A percentile compares a stretch with the other conserved stretches of the same genome.
These are phyloP conservation scores for Blastomussa wellsi DNA, from an alignment of 92 coral and sea anemone species.

Conservation along the genomic window DNA sequence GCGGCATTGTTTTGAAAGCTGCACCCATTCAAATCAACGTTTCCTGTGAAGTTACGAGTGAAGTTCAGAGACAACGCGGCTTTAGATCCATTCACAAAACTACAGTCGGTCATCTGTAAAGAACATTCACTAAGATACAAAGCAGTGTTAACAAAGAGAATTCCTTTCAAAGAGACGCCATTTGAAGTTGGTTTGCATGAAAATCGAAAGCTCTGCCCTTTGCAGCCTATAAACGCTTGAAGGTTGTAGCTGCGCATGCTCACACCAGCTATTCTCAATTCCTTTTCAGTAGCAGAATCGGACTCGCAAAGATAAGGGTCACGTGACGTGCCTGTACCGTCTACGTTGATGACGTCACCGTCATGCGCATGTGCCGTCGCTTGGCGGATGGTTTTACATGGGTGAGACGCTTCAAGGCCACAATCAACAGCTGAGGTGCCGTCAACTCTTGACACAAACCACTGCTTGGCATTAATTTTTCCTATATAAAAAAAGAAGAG, in stretches of 20 bases:
- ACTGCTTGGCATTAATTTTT: background rate
- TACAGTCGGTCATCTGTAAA: constrained; percentile 4
- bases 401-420: constrained; percentile 12
- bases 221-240: constrained; percentile 26
- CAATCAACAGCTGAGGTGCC: background rate
- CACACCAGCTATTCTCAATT: background rate
- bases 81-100: background rate
- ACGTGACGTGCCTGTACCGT: constrained; percentile 29
- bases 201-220: background rate
- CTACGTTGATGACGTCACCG: constrained; percentile 31
- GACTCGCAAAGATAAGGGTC: constrained; percentile 41
- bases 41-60: background rate
- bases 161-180: constrained; percentile 4
- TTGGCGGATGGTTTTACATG: constrained; percentile 13
- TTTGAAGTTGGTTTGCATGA: background rate
- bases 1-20: constrained; percentile 20
- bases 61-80: background rate
- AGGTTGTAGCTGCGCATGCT: background rate
- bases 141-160: constrained; percentile 17
- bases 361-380: background rate
- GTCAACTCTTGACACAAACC: constrained; percentile 25
- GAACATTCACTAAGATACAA: constrained; percentile 15
- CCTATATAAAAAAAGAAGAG: background rate
- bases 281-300: background rate
- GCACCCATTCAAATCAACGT: constrained; percentile 4